These are phyloP conservation scores for Carabus problematicus DNA, from an alignment of 2,888 invertebrate species.

Conservation along the genomic window DNA sequence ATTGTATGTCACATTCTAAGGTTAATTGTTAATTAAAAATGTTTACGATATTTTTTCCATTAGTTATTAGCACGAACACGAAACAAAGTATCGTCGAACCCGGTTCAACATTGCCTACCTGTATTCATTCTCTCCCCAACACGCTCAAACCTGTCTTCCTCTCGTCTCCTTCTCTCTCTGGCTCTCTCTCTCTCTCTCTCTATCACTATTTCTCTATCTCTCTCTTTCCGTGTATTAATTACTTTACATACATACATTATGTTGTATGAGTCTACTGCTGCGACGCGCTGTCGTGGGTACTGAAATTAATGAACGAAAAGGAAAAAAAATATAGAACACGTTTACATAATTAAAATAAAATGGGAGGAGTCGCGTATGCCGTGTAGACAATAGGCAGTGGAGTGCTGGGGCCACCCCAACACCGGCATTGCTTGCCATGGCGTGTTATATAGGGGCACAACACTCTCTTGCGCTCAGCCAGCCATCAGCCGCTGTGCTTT, in stretches of 20 bases:
- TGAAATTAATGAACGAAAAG: constrained; percentile 42
- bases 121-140: constrained; percentile 25
- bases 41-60: constrained; percentile 41
- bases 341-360: constrained; percentile 42
- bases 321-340: constrained; percentile 39
- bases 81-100: constrained; percentile 20
- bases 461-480: too few relatives aligned
- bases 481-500: neutral
- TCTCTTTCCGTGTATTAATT: constrained; percentile 36
- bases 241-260: constrained; percentile 42
- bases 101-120: too few relatives aligned
- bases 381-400: constrained; percentile 37
- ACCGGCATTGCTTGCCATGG: constrained; percentile 17
- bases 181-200: constrained; percentile 5
- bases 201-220: constrained; percentile 9
- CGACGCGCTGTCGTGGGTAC: constrained; percentile 40
- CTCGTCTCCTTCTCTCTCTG: constrained; percentile 16
- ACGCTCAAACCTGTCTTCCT: constrained; percentile 11
- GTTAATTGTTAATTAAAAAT: constrained; percentile 43
- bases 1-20: constrained; percentile 42
- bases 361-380: constrained; percentile 34
- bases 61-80: constrained; percentile 34
- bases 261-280: constrained; percentile 41
- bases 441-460: neutral
- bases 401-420: constrained; percentile 35